Evolutionary conservation across 2,888 invertebrate species (phyloP).

Genomic region (Drosophila dives): DNA sequence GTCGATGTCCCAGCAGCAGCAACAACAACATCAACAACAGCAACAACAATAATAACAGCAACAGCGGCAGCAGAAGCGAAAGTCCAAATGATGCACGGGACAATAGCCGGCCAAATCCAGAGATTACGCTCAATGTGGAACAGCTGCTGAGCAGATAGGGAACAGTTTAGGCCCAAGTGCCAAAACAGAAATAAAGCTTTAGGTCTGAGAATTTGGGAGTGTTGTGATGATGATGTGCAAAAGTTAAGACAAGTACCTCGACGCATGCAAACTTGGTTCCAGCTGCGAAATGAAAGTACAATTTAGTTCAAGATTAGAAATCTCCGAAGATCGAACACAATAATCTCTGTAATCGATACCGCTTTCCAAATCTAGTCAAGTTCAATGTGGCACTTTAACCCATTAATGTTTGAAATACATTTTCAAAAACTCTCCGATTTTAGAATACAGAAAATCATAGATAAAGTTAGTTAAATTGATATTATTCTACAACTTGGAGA

Average conservation of each 20-base stretch:
- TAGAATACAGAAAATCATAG: neutral
- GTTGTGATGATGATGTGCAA: slow-evolving; percentile 68
- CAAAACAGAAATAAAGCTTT: slow-evolving; percentile 56
- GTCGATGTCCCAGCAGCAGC: slow-evolving; percentile 33
- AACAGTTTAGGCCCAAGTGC: slow-evolving; percentile 77
- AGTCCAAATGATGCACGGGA: slow-evolving; percentile 30
- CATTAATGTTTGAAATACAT: slow-evolving; percentile 17
- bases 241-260: slow-evolving; percentile 67
- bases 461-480: neutral
- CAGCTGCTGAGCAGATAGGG: slow-evolving; percentile 83
- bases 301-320: slow-evolving; percentile 65
- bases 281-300: slow-evolving; percentile 76
- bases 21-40: slow-evolving; percentile 32
- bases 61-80: slow-evolving; percentile 25
- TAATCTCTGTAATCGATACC: slow-evolving; percentile 6
- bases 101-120: slow-evolving; percentile 59
- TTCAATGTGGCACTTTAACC: slow-evolving; percentile 24
- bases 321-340: slow-evolving; percentile 21
- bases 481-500: neutral
- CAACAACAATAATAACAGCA: slow-evolving; percentile 21
- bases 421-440: neutral
- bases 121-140: slow-evolving; percentile 82
- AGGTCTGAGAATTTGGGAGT: slow-evolving; percentile 50
- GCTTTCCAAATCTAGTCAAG: slow-evolving; percentile 19
- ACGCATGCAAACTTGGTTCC: slow-evolving; percentile 69